Evolutionary conservation across 2,113 vertebrate species (phyloP).

Genomic region (Daphoenositta chrysoptera): DNA sequence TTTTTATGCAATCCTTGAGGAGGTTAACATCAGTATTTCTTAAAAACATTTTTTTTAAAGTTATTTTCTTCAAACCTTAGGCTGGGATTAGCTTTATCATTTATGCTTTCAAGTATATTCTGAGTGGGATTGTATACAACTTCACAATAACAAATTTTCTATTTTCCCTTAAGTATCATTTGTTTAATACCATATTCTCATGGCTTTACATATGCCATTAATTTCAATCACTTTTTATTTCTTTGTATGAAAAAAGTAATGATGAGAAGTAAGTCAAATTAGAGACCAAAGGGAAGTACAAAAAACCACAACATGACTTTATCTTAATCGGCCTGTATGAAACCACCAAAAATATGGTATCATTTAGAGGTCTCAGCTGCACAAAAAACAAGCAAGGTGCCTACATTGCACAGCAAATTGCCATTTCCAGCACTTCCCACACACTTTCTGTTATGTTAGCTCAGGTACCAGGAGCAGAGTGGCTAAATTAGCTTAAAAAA

Average conservation of each 20-base stretch:
- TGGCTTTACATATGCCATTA: background rate
- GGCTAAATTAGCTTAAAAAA: background rate
- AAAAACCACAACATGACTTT: background rate
- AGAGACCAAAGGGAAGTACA: background rate
- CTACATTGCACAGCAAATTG: background rate
- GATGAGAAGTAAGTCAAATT: background rate
- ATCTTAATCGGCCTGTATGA: background rate
- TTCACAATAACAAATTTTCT: background rate
- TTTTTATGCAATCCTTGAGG: background rate
- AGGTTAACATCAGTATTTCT: background rate
- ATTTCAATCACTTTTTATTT: slow-evolving; percentile 10
- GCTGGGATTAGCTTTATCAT: background rate
- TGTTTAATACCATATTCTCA: background rate
- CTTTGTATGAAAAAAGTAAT: background rate
- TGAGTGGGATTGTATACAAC: background rate
- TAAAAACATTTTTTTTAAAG: background rate
- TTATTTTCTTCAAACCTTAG: background rate
- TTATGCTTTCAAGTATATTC: background rate
- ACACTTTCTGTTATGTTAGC: background rate
- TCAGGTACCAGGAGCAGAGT: background rate
- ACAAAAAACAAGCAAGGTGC: background rate
- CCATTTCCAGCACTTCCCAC: background rate
- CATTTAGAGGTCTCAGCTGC: background rate
- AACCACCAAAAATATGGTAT: background rate
- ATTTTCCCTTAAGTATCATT: background rate